Evolutionary conservation across 1,140 invertebrate species (phyloP).

Genomic region (Colletes latitarsis): DNA sequence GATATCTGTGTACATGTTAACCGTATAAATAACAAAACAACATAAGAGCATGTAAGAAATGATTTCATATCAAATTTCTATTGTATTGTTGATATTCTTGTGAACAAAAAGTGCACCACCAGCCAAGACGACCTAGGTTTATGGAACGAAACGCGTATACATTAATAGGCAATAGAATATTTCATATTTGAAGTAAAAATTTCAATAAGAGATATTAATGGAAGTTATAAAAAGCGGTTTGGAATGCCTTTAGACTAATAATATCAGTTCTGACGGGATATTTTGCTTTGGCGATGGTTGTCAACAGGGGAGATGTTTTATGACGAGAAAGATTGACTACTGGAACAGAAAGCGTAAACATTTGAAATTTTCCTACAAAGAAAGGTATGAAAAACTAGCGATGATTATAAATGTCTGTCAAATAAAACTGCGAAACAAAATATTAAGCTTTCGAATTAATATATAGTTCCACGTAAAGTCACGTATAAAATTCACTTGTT

Average conservation of each 20-base stretch:
- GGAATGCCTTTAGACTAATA: constrained; percentile 64
- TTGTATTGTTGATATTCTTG: constrained; percentile 1
- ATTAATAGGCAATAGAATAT: constrained; percentile 63
- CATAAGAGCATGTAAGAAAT: constrained; percentile 1
- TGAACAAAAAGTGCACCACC: constrained; percentile 57
- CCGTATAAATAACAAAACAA: constrained; percentile 18
- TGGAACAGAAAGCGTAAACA: constrained; percentile 2
- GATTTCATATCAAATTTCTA: not conserved
- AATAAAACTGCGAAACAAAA: not conserved
- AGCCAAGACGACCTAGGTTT: constrained; percentile 75
- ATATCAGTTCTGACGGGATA: constrained; percentile 52
- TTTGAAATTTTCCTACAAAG: not conserved
- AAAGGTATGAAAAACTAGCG: not conserved
- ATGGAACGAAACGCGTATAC: constrained; percentile 67
- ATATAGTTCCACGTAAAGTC: not conserved
- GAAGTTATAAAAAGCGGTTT: constrained; percentile 54
- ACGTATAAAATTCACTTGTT: constrained; percentile 2
- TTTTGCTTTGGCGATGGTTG: constrained; percentile 22
- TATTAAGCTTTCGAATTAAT: not conserved
- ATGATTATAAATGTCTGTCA: constrained; percentile 7
- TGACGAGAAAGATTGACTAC: constrained; percentile 21
- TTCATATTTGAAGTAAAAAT: constrained; percentile 62
- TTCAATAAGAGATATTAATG: constrained; percentile 52
- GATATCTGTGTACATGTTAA: constrained; percentile 32
- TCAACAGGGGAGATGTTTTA: constrained; percentile 23